Base-by-base conservation (phyloP, 2,888 invertebrate species). In the Bedellia somnulentella region DNA sequence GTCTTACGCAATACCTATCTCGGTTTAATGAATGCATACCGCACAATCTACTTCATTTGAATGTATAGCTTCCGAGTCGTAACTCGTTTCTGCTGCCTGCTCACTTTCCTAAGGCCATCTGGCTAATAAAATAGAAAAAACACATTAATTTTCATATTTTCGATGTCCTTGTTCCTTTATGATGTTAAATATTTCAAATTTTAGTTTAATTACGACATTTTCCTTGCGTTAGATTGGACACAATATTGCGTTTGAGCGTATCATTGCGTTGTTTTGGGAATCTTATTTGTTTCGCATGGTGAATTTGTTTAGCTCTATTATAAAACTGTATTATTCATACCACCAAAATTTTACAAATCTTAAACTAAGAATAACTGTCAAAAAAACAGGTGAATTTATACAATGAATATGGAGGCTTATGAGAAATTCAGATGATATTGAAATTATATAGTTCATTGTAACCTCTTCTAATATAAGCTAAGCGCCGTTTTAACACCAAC, bases 131-230 rank as follows among this genome's bases (percentile, higher is more conserved):
- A 61, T 62, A 17, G 59, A 51, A 64, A 61, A 67, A 61, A 57
- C 49, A n/a, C 49, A 48, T 55, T 47, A 43, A 49, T 54, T 61
- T 55, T 54, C 5, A 52, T 58, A 46, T 54, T 31, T 47, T 43
- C 48, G 49, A 56, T 51, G 52, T 62, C 52, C 57, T 58, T 57
- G 57, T 44, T 45, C 49, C 42, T 47, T 41, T 47, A 49, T 55
- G 54, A 73, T 66, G 66, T 58, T 66, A 57, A 39, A 52, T 48
- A 51, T 57, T 59, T 62, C 57, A 49, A 54, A 51, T 52, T 63
- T 62, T 59, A 56, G 52, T 60, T 71, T 67, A 62, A 71, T 71
- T 55, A 61, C 50, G 63, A 46, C 44, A 67, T 70, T 70, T 60
- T 62, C 71, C 71, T 73, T 70, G 70, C 54, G 38, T 51, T 41